A percentile compares a stretch with the other conserved stretches of the same genome.
Evolutionary conservation across 2,797 vertebrate genomes (phyloP).

Genomic region (Lithobates pipiens): DNA sequence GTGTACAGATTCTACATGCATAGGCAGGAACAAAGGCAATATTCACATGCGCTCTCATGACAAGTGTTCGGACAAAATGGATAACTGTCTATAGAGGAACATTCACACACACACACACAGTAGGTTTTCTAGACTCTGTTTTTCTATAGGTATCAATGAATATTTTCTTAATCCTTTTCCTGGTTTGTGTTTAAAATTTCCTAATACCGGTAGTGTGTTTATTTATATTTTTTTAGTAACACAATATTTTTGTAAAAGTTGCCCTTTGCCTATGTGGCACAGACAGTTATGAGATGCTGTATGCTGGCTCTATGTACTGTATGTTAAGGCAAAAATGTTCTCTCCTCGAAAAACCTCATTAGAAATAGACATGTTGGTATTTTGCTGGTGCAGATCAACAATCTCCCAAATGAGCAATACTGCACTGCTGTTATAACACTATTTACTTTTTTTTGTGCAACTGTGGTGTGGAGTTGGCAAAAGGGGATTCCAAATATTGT

Average conservation of each 20-base stretch:
- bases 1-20: background rate
- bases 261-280: slow-evolving; percentile 84
- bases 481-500: background rate
- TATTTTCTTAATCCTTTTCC: slow-evolving; percentile 88
- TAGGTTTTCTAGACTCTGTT: slow-evolving; percentile 85
- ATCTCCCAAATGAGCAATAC: slow-evolving; percentile 38
- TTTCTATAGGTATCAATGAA: slow-evolving; percentile 93
- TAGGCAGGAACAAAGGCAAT: slow-evolving; percentile 73
- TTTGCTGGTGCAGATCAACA: slow-evolving; percentile 12
- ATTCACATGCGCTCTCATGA: slow-evolving; percentile 71
- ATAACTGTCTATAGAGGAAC: background rate
- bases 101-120: slow-evolving; percentile 73
- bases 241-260: slow-evolving; percentile 96
- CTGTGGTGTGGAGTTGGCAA: background rate
- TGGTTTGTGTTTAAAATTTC: slow-evolving; percentile 94
- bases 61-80: slow-evolving; percentile 33
- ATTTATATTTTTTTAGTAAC: slow-evolving; percentile 99
- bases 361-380: background rate
- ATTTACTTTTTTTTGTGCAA: background rate
- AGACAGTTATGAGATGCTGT: slow-evolving; percentile 80
- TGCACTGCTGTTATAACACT: background rate
- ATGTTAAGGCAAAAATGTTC: slow-evolving; percentile 64
- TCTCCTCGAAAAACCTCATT: background rate
- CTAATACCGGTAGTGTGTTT: slow-evolving; percentile 96
- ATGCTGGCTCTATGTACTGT: slow-evolving; percentile 89